phyloP scores from a whole-genome alignment of 2,888 invertebrate genomes.

The Papilio protenor region DNA sequence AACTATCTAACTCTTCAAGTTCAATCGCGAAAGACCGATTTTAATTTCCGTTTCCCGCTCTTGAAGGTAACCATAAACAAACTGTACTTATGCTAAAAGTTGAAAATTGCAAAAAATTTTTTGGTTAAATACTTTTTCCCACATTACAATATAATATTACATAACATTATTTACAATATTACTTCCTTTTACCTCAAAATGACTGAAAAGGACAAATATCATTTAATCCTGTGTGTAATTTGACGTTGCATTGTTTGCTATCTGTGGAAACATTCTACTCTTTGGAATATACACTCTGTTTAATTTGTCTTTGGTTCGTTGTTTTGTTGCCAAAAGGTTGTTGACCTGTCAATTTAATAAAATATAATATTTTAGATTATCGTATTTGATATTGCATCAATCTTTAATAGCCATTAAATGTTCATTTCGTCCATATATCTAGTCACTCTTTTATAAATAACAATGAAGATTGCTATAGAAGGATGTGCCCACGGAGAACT shows the following conservation, averaged over 20 bases:
- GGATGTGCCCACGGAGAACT: conserved; percentile 99
- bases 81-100: not conserved
- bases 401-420: conserved; percentile 5
- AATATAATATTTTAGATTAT: not conserved
- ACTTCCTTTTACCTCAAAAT: not conserved
- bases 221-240: too few species aligned
- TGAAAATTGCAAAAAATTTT: not conserved
- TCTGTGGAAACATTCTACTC: not conserved
- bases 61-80: not conserved
- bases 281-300: not conserved
- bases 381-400: not conserved
- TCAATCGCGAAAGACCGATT: too few species aligned
- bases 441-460: conserved; percentile 47
- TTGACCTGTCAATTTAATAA: conserved; percentile 4
- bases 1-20: too few species aligned
- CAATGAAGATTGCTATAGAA: conserved; percentile 97
- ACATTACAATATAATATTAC: not conserved
- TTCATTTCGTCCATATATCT: conserved; percentile 32
- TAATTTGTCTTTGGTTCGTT: not conserved
- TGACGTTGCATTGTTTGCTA: not conserved
- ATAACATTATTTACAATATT: not conserved
- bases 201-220: not conserved
- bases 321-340: not conserved
- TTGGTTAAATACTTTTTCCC: not conserved
- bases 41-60: too few species aligned